Evolutionary conservation across 2,113 vertebrate species (phyloP).

Genomic region (Alethe castanea): DNA sequence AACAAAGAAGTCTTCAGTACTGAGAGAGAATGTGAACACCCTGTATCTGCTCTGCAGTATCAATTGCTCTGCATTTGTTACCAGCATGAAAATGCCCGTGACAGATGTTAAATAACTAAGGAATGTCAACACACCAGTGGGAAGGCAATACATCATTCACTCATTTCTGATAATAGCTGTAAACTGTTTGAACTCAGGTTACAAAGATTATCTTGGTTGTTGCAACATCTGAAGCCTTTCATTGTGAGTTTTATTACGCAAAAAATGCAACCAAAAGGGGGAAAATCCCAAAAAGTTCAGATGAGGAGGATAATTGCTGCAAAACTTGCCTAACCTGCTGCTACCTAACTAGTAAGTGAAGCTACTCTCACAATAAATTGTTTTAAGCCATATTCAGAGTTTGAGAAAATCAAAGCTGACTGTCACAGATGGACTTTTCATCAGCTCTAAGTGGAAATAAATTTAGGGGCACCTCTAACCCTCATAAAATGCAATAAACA

Average conservation of each 20-base stretch:
- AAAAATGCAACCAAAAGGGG: neutral
- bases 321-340: neutral
- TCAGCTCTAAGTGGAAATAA: slow-evolving; percentile 8
- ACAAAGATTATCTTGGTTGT: slow-evolving; percentile 40
- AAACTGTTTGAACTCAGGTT: slow-evolving; percentile 39
- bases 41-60: neutral
- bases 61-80: neutral
- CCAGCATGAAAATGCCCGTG: slow-evolving; percentile 26
- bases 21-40: neutral
- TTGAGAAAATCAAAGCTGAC: neutral
- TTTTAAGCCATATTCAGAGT: neutral
- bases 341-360: neutral
- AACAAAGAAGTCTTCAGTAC: neutral
- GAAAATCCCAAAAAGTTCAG: neutral
- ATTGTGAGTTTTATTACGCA: slow-evolving; percentile 3
- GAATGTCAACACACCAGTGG: slow-evolving; percentile 40
- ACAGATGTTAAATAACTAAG: slow-evolving; percentile 52
- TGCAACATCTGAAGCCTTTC: slow-evolving; percentile 10
- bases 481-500: neutral
- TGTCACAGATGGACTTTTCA: neutral
- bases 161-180: slow-evolving; percentile 7
- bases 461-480: neutral
- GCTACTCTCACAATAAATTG: neutral
- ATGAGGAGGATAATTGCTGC: neutral
- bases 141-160: slow-evolving; percentile 16